phyloP scores from a whole-genome alignment of 2,888 invertebrate genomes.

The Conomelus anceps region DNA sequence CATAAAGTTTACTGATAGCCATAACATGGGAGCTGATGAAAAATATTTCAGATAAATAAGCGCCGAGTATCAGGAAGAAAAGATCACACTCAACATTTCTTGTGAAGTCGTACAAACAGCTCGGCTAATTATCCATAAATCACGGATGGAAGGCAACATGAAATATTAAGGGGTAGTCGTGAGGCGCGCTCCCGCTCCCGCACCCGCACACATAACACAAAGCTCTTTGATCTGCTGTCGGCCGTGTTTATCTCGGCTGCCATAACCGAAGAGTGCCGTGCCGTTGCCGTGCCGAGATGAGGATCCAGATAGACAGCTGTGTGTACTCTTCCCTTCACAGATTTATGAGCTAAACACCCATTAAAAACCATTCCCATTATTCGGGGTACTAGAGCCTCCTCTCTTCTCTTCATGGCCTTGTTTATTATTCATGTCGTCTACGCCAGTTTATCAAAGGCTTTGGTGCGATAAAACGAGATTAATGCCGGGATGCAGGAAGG shows the following conservation, averaged over 20 bases:
- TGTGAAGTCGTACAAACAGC: background rate
- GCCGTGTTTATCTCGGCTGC: background rate
- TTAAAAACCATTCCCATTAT: constrained; percentile 21
- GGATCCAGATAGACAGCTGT: constrained; percentile 1
- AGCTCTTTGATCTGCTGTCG: constrained; percentile 7
- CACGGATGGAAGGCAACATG: background rate
- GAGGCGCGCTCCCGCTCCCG: too few relatives aligned
- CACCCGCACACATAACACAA: too few relatives aligned
- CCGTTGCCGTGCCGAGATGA: background rate
- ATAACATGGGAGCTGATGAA: background rate
- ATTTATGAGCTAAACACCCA: constrained; percentile 15
- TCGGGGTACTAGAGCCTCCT: background rate
- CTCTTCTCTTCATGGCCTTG: background rate
- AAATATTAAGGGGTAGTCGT: background rate
- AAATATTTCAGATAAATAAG: background rate
- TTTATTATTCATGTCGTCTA: constrained; percentile 24
- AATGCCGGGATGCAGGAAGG: constrained; percentile 18
- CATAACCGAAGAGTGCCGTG: constrained; percentile 1
- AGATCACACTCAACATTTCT: background rate
- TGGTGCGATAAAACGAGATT: constrained; percentile 21
- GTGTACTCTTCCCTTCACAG: constrained; percentile 1
- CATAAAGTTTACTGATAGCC: background rate
- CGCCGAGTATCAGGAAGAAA: background rate
- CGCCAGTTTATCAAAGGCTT: constrained; percentile 25
- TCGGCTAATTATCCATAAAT: background rate